Evolutionary conservation across 2,113 vertebrate species (phyloP).

Genomic region (Chelonoidis abingdonii): DNA sequence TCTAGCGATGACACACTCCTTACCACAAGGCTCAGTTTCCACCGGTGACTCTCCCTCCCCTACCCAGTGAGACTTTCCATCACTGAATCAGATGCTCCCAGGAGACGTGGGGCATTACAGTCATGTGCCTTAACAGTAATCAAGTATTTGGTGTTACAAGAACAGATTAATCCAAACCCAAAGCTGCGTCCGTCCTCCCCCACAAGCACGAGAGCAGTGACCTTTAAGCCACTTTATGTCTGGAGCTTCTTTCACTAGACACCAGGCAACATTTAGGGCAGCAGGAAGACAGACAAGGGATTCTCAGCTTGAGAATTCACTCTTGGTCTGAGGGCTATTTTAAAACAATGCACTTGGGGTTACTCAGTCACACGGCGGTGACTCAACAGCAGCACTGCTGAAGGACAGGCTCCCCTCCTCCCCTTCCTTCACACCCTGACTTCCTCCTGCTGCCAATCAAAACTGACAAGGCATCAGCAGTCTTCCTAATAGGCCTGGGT

Average conservation of each 20-base stretch:
- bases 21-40: background rate
- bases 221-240: background rate
- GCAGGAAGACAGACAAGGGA: background rate
- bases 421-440: background rate
- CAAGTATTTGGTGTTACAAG: background rate
- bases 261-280: fast-evolving
- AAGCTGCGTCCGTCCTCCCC: background rate
- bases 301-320: background rate
- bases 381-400: background rate
- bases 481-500: background rate
- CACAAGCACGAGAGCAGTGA: background rate
- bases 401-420: background rate
- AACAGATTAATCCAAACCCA: background rate
- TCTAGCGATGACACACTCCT: background rate
- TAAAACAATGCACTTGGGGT: background rate
- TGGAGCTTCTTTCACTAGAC: background rate
- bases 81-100: background rate
- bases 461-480: background rate
- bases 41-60: background rate
- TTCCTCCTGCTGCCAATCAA: background rate
- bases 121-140: background rate
- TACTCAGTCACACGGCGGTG: background rate
- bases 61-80: background rate
- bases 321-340: no score
- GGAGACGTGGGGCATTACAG: background rate